These are phyloP conservation scores for Conomelus anceps DNA, from an alignment of 2,888 invertebrate species.

Conservation along the genomic window DNA sequence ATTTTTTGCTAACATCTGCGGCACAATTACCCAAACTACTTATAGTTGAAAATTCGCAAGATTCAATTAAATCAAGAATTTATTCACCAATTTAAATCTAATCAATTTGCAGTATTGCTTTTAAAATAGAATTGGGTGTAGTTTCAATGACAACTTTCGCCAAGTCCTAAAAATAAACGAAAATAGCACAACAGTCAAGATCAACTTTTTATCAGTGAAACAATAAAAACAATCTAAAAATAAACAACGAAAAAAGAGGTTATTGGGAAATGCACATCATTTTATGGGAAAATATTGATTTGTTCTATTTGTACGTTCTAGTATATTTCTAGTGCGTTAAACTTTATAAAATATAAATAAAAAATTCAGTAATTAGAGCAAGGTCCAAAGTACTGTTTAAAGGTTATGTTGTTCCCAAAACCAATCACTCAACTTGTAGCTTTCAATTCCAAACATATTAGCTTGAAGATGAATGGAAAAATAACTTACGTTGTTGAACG, in stretches of 20 bases:
- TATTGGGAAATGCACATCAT: background rate
- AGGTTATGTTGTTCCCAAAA: background rate
- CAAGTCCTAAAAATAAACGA: background rate
- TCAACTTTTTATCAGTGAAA: background rate
- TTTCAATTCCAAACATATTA: background rate
- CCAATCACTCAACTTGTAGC: background rate
- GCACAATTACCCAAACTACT: too few species aligned
- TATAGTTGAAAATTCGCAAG: too few species aligned
- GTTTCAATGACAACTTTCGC: background rate
- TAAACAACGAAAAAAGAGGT: background rate
- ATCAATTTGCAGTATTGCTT: background rate
- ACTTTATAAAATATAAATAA: background rate
- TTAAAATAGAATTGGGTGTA: background rate
- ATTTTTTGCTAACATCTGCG: too few species aligned
- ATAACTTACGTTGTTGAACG: background rate
- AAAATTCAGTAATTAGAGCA: background rate
- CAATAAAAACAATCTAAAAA: background rate
- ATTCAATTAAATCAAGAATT: too few species aligned
- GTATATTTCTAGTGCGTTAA: background rate
- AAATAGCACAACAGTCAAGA: background rate
- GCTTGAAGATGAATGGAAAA: background rate
- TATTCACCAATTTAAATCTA: too few species aligned
- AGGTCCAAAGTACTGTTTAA: background rate
- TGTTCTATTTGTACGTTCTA: background rate
- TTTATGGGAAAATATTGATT: background rate